Evolutionary conservation across 2,888 invertebrate species (phyloP).

Genomic region (Synanthedon tipuliformis): DNA sequence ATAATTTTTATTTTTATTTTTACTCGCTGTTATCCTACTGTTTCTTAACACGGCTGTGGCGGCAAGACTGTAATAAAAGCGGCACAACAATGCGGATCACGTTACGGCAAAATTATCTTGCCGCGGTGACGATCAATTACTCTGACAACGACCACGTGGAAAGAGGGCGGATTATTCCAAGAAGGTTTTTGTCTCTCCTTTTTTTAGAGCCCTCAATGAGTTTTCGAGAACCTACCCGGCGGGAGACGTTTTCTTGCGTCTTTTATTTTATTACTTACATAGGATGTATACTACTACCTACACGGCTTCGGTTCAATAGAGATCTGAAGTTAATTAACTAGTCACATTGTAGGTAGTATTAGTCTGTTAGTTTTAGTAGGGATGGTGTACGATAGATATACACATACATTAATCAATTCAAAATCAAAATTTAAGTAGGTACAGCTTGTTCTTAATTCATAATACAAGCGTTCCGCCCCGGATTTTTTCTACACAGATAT

Average conservation of each 20-base stretch:
- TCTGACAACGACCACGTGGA: conserved; percentile 53
- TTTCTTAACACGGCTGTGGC: neutral
- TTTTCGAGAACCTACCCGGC: neutral
- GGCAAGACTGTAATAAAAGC: conserved; percentile 37
- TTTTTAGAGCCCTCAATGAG: neutral
- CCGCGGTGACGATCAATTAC: conserved; percentile 62
- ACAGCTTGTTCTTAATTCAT: too few species aligned
- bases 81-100: conserved; percentile 61
- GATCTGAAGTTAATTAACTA: too few species aligned
- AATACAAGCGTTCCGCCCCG: too few species aligned
- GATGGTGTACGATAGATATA: too few species aligned
- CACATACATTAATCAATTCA: too few species aligned
- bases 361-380: too few species aligned
- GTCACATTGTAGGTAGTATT: too few species aligned
- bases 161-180: conserved; percentile 31
- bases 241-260: neutral
- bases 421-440: too few species aligned
- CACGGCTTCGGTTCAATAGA: too few species aligned
- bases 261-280: neutral
- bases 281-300: neutral
- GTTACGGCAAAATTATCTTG: conserved; percentile 60
- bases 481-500: too few species aligned
- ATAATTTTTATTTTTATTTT: too few species aligned
- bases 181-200: conserved; percentile 5
- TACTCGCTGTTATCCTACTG: neutral